These are phyloP conservation scores for Melinaea marsaeus DNA, from an alignment of 2,888 invertebrate genomes.

Conservation along the genomic window DNA sequence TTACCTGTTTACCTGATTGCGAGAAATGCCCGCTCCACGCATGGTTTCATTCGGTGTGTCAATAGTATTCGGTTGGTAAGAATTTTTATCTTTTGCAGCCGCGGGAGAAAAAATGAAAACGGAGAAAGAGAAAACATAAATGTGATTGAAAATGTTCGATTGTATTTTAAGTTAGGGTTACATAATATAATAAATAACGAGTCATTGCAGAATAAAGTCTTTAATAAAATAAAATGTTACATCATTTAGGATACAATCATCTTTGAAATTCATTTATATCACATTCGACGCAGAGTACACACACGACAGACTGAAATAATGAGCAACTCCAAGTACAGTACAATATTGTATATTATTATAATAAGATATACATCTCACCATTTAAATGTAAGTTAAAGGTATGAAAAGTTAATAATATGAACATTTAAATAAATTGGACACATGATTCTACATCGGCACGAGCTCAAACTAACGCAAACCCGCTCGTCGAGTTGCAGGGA, in stretches of 20 bases:
- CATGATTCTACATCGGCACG: too few species aligned
- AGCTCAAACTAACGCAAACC: background rate
- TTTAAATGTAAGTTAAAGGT: too few species aligned
- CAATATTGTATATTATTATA: too few species aligned
- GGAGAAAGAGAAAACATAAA: slow-evolving; percentile 33
- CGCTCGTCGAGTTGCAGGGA: background rate
- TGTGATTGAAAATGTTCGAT: background rate
- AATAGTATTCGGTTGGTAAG: background rate
- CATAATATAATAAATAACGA: background rate
- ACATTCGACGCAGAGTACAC: slow-evolving; percentile 1
- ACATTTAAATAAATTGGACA: too few species aligned
- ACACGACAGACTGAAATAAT: background rate
- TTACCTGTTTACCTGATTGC: too few species aligned
- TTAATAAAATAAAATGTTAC: slow-evolving; percentile 6
- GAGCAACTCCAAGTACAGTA: too few species aligned
- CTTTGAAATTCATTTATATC: slow-evolving; percentile 2
- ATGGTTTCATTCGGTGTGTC: too few species aligned
- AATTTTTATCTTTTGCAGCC: slow-evolving; percentile 38
- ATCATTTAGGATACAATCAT: slow-evolving; percentile 1
- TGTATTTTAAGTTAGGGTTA: background rate
- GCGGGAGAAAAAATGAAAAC: slow-evolving; percentile 42
- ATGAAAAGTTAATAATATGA: too few species aligned
- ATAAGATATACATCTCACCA: too few species aligned
- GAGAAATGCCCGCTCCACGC: too few species aligned
- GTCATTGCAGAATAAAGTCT: background rate